phyloP scores from a whole-genome alignment of 2,113 vertebrate species.

The Geococcyx californianus region DNA sequence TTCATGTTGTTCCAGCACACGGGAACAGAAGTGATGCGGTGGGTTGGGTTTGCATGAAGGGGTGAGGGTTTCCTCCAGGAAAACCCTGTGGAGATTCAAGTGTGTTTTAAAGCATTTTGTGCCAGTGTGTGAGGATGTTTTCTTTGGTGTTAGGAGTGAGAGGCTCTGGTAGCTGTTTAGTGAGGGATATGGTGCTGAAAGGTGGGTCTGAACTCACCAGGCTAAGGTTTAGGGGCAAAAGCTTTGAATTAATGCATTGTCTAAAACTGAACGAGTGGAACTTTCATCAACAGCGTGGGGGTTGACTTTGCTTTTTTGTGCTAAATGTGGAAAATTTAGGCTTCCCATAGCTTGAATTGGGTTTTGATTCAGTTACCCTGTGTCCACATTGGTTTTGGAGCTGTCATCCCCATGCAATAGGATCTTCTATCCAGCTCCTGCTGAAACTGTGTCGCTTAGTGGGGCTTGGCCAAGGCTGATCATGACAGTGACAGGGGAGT shows the following conservation, averaged over 20 bases:
- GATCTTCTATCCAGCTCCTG: background rate
- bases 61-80: background rate
- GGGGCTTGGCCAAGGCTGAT: background rate
- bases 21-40: background rate
- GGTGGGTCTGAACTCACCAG: background rate
- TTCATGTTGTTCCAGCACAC: rapidly evolving
- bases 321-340: background rate
- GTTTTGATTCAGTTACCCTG: background rate
- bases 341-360: background rate
- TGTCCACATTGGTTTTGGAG: background rate
- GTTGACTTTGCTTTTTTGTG: background rate
- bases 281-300: rapidly evolving
- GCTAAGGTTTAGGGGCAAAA: background rate
- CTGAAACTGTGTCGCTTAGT: background rate
- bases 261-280: background rate
- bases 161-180: background rate
- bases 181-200: background rate
- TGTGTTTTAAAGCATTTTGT: background rate
- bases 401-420: background rate
- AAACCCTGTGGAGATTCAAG: background rate
- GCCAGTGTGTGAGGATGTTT: background rate
- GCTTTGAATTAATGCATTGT: rapidly evolving
- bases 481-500: background rate
- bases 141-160: background rate
- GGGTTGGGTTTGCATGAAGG: background rate